These are phyloP conservation scores for Nomada fabriciana DNA, from an alignment of 2,888 invertebrate genomes.

Conservation along the genomic window DNA sequence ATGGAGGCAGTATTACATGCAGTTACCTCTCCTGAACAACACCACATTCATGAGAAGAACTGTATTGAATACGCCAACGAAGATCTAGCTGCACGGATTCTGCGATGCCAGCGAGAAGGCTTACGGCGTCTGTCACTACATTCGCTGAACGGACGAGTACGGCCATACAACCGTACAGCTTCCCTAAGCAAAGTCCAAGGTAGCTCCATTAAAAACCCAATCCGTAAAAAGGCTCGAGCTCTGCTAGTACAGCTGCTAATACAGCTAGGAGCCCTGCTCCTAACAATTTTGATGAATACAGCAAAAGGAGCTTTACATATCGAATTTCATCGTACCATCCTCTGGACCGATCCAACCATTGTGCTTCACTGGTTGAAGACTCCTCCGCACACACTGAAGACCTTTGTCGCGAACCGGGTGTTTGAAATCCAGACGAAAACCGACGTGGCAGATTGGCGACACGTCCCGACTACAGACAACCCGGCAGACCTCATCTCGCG, in stretches of 20 bases:
- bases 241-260: too few species aligned
- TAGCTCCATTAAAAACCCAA: constrained; percentile 1
- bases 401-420: neutral
- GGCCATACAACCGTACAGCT: neutral
- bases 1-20: neutral
- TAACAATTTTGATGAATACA: neutral
- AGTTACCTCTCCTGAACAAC: neutral
- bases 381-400: neutral
- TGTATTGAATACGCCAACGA: neutral
- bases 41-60: neutral
- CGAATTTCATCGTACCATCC: too few species aligned
- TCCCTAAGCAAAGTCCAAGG: constrained; percentile 3
- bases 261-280: neutral
- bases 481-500: neutral
- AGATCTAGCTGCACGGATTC: neutral
- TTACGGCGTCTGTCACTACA: constrained; percentile 10
- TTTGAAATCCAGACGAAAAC: neutral
- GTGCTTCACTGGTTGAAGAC: neutral
- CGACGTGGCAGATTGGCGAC: neutral
- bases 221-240: neutral
- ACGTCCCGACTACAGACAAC: neutral
- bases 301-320: too few species aligned
- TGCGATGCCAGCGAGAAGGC: constrained; percentile 5
- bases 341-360: neutral
- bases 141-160: neutral